phyloP scores from a whole-genome alignment of 1,140 invertebrate species.

The Diabrotica undecimpunctata region DNA sequence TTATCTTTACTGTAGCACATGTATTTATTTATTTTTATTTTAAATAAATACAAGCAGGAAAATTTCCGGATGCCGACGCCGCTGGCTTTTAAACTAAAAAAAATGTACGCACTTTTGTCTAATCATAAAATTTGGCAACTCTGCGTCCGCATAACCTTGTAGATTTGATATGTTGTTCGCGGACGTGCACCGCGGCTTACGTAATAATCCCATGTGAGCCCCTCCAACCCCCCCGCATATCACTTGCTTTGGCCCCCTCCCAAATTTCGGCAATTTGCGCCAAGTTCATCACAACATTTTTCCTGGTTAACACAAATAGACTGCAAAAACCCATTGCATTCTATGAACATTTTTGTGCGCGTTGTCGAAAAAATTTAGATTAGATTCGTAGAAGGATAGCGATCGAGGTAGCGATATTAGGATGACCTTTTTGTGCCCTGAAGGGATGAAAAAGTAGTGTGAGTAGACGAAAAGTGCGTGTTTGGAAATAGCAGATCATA shows the following conservation, averaged over 20 bases:
- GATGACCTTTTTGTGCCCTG: background rate
- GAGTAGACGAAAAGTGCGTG: conserved; percentile 8
- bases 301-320: conserved; percentile 46
- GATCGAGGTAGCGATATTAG: background rate
- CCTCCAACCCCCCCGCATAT: conserved; percentile 16
- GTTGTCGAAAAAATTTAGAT: conserved; percentile 1
- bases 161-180: conserved; percentile 28
- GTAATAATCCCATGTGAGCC: conserved; percentile 32
- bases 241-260: conserved; percentile 18
- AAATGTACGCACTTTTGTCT: conserved; percentile 12
- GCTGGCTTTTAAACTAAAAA: background rate
- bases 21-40: too few relatives aligned
- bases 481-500: background rate
- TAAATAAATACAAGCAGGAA: too few relatives aligned
- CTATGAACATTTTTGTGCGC: conserved; percentile 34
- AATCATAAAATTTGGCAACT: conserved; percentile 12
- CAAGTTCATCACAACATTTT: conserved; percentile 34
- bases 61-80: background rate
- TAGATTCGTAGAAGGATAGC: background rate
- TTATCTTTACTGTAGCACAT: too few relatives aligned
- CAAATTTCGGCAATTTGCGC: conserved; percentile 27
- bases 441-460: background rate
- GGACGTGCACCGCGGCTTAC: conserved; percentile 34
- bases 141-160: conserved; percentile 29
- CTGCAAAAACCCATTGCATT: conserved; percentile 29